Evolutionary conservation across 2,797 vertebrate species (phyloP), one percentile per base, ranked within the genome.

Genomic region (Mus minutoides): DNA sequence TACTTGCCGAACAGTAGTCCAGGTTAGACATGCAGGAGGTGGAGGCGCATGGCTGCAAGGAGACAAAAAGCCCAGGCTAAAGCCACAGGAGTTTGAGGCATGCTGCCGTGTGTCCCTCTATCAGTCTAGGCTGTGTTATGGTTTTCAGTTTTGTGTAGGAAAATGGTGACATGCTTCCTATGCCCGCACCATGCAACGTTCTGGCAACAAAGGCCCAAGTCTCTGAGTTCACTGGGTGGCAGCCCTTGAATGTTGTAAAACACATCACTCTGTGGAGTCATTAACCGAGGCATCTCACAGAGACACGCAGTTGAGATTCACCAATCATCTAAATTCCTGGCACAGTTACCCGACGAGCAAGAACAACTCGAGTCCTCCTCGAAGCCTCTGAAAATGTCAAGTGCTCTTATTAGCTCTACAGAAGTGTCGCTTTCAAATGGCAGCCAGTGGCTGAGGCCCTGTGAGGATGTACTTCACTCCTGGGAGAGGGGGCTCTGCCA

Each of bases 391-490:
- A 62, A 97, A 96, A 91, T 92, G 94, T 95, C 94, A 96, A 96
- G 97, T 37, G 91, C 69, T 80, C 94, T 95, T 71, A 29, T 29
- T 17, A 71, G 58, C 79, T 88, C 83, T 26, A n/a, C 31, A 56
- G 46, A 89, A 93, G 91, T 82, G 94, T 95, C 88, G 96, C 92
- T 91, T 71, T 96, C 87, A 96, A 97, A 76, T 91, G 96, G 91
- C 77, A 89, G 95, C 89, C 89, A 88, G 95, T 78, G 86, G 84
- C 96, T 96, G 97, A 97, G 91, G 89, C 94, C 84, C 91, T 97
- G 87, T 67, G 94, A 97, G 91, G 97, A 94, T 9, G 14, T 37
- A 24, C 64, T 92, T 92, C 60, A 92, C 77, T 90, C 21, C 91
- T 40, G 1, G 22, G 31, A 75, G 67, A 87, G 37, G 46, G 14